Evolutionary conservation across 2,888 invertebrate genomes (phyloP), one percentile per base, ranked within the genome.

Genomic region (Pristionchus maxplancki): DNA sequence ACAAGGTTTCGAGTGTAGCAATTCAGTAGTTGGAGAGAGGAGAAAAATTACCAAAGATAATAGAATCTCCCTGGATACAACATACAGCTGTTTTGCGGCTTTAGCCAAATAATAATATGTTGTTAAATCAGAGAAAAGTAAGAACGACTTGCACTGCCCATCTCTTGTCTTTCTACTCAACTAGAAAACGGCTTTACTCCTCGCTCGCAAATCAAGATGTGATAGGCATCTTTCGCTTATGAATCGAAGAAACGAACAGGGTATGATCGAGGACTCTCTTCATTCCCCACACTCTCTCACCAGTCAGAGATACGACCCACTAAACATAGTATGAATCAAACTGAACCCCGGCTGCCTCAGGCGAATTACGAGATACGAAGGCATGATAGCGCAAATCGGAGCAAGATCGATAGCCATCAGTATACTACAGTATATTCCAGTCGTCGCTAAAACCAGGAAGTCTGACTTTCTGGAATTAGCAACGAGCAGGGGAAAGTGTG

Each of bases 161-260:
- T 74, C 20, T 31, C 24, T 24, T 9, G 74, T 40, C 74, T 37
- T 74, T 20, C 34, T 8, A 34, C 34, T 71, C 8, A 17, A 28
- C 40, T 5, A 15, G 34, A 81, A 78, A 81, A 81, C 81, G 34
- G 48, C 81, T 40, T 78, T 40, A 74, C 58, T 58, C 58, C n/a
- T 9, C 44, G 44, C 4, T n/a, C n/a, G 3, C 58, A 37, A 37
- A 71, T 71, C 71, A 34, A 71, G 71, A 71, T 71, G 71, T 13
- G 71, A 71, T 71, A 71, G 20, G 8, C 71, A 71, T 71, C 67
- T 67, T 15, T n/a, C n/a, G 64, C 64, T 67, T 34, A 67, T 67
- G 11, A 28, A 24, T 62, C 3, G 28, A 40, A n/a, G 44, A 40
- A 44, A 24, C 44, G 13, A 64, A 6, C 28, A 15, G 17, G 20